Conservation (phyloP, 2,888 invertebrate genomes). For the Ochropacha duplaris region DNA sequence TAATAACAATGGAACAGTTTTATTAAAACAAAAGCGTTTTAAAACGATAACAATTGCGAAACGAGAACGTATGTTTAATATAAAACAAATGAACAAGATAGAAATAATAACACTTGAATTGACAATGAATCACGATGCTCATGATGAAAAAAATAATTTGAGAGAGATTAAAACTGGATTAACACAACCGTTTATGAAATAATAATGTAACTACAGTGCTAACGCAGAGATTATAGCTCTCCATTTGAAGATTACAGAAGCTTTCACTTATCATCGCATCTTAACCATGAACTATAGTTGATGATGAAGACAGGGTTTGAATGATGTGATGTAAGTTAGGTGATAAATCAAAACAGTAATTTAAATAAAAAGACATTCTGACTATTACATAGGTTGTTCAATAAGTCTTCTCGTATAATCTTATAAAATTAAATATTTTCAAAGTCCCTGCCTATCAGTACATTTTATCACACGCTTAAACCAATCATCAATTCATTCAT, state of each 20-base stretch:
- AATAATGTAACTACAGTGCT: not conserved
- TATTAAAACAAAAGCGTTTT: slow-evolving; percentile 30
- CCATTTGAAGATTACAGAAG: slow-evolving; percentile 1
- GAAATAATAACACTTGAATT: slow-evolving; percentile 58
- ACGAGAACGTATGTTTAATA: slow-evolving; percentile 36
- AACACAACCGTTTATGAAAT: not conserved
- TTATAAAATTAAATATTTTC: no score
- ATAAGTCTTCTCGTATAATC: no score
- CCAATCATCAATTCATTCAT: no score
- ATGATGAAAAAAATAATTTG: slow-evolving; percentile 35
- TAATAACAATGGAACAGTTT: slow-evolving; percentile 13
- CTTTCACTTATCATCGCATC: slow-evolving; percentile 4
- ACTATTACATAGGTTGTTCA: no score
- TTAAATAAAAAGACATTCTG: not conserved
- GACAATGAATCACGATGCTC: slow-evolving; percentile 58
- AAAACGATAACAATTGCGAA: slow-evolving; percentile 44
- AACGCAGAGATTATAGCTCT: not conserved
- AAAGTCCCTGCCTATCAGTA: no score
- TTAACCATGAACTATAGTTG: not conserved
- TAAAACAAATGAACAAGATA: slow-evolving; percentile 36
- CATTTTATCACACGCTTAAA: no score
- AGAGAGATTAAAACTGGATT: slow-evolving; percentile 8
- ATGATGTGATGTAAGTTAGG: not conserved
- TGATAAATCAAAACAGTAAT: no score
- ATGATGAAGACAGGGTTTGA: not conserved